Base-by-base conservation (phyloP, 2,888 invertebrate species). In the Tanaodytes sp. region DNA sequence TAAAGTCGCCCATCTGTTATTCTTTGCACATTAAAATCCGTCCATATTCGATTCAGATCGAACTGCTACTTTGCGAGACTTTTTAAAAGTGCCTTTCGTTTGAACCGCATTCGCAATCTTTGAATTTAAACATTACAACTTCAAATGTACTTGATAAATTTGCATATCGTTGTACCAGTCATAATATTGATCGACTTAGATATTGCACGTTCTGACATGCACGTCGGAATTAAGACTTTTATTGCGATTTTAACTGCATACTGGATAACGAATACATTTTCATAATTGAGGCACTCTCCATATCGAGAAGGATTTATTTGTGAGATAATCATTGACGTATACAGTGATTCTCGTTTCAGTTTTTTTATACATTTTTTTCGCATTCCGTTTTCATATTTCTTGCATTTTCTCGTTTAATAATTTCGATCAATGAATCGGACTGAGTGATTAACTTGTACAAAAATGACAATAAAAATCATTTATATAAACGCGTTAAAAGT, bases 111-210 rank as follows among this genome's bases (percentile, higher is more conserved):
- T 63, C 55, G 51, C 64, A 59, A 67, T 67, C 67, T 61, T 55
- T 64, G 64, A 64, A 71, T 61, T 64, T 61, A 58, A 42, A 67
- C 55, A 61, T 64, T 64, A 64, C 67, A 64, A 67, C 64, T 71
- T 55, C 57, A 52, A 46, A 67, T 67, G 61, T 55, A 67, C 61
- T 63, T 61, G 40, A 71, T 64, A 64, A 71, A 71, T 67, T 64
- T 64, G 61, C 71, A 71, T 71, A 57, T 57, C 64, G 64, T 71
- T 64, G 64, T 40, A 40, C 63, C 49, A 49, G 59, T 62, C 67
- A 63, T 63, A 45, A 49, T 67, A 67, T 67, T 54, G 65, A 61
- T 71, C 65, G 58, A 48, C 45, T 64, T 12, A 11, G 43, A 58
- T 70, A 71, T 66, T 64, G 61, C 57, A 49, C 55, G 46, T 52